Evolutionary conservation across 2,797 vertebrate species (phyloP), one percentile per base, ranked within the genome.

Genomic region (Meriones psammophilus): DNA sequence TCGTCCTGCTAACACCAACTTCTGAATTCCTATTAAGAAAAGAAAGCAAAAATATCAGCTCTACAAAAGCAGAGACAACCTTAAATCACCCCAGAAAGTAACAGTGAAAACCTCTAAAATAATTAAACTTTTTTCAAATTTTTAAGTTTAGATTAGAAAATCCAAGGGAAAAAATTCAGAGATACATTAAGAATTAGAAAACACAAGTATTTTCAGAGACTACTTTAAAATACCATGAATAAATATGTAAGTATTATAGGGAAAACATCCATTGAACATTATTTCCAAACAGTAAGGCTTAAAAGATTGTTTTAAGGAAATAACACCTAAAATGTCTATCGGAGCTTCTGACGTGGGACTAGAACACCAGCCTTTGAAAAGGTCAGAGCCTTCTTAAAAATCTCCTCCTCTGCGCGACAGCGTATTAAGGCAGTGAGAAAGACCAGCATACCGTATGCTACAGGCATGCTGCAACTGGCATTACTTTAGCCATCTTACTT

Each of bases 1-100:
- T 98, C 99, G 99, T 98, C 99, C 99, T 95, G 99, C 99, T 99
- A 99, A 99, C 97, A 99, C 99, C 99, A 99, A 99, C 99, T 99
- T 99, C 98, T 99, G 99, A 99, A 99, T 99, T 99, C 99, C 99
- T 99, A 99, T 98, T 98, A 88, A 98, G 93, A 98, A 98, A 98
- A 96, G 24, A 88, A 89, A 93, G 14, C 10, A 95, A 88, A 92
- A 92, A 71, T 4, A 89, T 88, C 80, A 88, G 74, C 30, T 88
- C 85, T 56, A 69, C 30, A 95, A 93, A 73, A 95, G 58, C 14
- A 92, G 58, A 95, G 91, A 80, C 33, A 96, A 91, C 69, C 30
- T 81, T 68, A 84, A 42, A 33, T 69, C 30, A 2, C 13, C 22
- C 88, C 71, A 71, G 89, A 74, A 79, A 83, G 79, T 2, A 62